Percentiles rank a stretch among this genome's conserved stretches.
Conservation (phyloP, 2,113 vertebrate genomes). For the Uropsilus gracilis region DNA sequence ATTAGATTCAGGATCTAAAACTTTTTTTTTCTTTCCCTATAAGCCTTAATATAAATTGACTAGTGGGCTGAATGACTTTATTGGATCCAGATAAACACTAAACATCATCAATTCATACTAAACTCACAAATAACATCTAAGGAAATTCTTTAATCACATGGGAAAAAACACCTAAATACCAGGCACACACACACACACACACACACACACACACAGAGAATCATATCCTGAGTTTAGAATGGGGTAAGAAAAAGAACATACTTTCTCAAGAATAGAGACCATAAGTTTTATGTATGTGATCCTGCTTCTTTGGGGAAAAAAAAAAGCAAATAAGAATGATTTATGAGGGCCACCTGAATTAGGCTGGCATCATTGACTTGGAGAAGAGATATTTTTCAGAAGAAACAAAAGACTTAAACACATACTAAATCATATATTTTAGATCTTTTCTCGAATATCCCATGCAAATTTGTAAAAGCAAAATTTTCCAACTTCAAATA, state of each 20-base stretch:
- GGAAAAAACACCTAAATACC: background rate
- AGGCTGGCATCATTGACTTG: no score
- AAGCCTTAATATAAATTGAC: background rate
- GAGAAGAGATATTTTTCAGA: no score
- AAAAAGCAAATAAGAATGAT: no score
- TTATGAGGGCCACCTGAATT: no score
- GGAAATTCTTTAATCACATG: background rate
- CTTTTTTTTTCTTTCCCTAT: background rate
- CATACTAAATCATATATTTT: no score
- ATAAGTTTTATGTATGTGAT: background rate
- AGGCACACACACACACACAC: background rate
- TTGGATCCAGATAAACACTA: background rate
- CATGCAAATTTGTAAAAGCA: slow-evolving; percentile 2
- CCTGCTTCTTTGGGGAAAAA: no score
- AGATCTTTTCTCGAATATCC: no score
- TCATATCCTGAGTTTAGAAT: slow-evolving; percentile 39
- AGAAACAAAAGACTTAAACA: no score
- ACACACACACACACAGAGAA: background rate
- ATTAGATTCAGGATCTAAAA: background rate
- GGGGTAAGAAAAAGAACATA: background rate
- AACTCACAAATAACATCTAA: background rate
- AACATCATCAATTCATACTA: background rate
- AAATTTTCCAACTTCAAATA: background rate
- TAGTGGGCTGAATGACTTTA: background rate
- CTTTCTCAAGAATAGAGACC: background rate